Evolutionary conservation across 2,797 vertebrate species (phyloP).

Genomic region (Dermochelys coriacea): DNA sequence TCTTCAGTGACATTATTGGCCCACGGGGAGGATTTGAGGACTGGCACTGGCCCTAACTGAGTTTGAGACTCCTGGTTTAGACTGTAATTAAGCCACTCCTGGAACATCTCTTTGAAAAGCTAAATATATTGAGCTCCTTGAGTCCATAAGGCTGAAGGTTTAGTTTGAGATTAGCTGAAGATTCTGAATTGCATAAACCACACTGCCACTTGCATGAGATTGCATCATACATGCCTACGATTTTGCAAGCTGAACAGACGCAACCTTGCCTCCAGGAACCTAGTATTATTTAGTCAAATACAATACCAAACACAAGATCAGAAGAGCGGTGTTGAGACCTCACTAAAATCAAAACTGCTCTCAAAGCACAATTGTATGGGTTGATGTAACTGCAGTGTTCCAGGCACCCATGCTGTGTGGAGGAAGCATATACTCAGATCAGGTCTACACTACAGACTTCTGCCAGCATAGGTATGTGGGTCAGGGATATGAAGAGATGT

Average conservation of each 20-base stretch:
- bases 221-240: slow-evolving; percentile 51
- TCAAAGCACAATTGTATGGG: accelerated
- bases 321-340: accelerated
- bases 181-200: neutral
- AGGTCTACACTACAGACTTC: neutral
- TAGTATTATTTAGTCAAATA: accelerated
- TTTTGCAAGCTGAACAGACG: neutral
- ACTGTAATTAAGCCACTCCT: neutral
- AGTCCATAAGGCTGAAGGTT: neutral
- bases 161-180: neutral
- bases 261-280: neutral
- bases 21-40: too few species aligned
- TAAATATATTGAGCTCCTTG: neutral
- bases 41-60: too few species aligned
- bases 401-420: accelerated
- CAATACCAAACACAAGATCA: neutral
- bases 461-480: neutral
- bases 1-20: too few species aligned
- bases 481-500: neutral
- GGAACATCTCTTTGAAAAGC: neutral
- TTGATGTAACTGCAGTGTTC: accelerated
- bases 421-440: accelerated
- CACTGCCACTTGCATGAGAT: slow-evolving; percentile 39
- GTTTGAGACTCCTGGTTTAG: neutral
- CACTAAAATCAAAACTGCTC: neutral